Conservation (phyloP, 2,113 vertebrate species). For the Ginglymostoma cirratum region DNA sequence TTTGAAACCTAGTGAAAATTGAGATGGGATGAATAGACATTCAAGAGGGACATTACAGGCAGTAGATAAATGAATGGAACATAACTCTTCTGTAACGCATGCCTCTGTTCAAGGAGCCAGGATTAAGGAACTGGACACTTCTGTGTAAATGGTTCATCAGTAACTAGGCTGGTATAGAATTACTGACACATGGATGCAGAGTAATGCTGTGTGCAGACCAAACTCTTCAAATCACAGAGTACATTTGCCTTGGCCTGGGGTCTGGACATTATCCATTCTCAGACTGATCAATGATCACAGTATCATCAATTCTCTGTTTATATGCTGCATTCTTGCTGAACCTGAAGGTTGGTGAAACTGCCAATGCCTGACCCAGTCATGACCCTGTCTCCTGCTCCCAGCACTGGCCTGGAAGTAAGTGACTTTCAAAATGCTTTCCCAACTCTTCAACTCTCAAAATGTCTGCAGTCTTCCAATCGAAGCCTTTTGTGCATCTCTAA, state of each 20-base stretch:
- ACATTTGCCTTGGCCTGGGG: background rate
- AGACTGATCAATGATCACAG: background rate
- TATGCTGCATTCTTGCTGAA: background rate
- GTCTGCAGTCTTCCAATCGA: background rate
- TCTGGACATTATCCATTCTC: background rate
- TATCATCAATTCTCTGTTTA: background rate
- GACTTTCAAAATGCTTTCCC: background rate
- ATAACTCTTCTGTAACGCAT: slow-evolving; percentile 10
- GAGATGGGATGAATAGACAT: slow-evolving; percentile 24
- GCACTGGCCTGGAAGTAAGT: background rate
- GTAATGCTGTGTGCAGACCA: background rate
- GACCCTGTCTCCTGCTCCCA: background rate
- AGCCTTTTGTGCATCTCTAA: background rate
- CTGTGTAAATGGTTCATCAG: background rate
- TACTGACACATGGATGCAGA: slow-evolving; percentile 20
- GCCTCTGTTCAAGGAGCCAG: background rate
- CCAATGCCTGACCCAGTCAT: background rate
- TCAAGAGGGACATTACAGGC: background rate
- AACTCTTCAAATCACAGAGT: background rate
- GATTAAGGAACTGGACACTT: slow-evolving; percentile 15
- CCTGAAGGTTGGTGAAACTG: background rate
- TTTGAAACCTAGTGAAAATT: slow-evolving; percentile 10
- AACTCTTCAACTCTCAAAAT: background rate
- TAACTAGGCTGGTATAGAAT: slow-evolving; percentile 8
- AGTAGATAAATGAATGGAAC: slow-evolving; percentile 27